Evolutionary conservation across 2,797 vertebrate species (phyloP).

Genomic region (Artibeus lituratus): DNA sequence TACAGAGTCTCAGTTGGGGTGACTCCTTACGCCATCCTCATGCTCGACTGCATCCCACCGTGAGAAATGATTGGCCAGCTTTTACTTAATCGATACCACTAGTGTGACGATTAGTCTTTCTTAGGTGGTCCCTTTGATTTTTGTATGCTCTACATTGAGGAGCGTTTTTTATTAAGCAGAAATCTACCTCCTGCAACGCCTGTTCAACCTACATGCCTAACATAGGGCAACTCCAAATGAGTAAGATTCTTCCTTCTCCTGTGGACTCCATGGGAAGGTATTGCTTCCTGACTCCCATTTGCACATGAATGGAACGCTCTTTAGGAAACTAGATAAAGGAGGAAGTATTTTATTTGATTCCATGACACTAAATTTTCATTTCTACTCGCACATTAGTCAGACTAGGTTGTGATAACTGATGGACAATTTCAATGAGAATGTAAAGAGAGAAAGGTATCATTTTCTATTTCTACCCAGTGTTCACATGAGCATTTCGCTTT

Average conservation of each 20-base stretch:
- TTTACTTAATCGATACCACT: background rate
- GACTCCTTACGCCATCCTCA: background rate
- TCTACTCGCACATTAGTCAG: background rate
- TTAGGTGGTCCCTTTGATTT: background rate
- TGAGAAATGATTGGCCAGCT: background rate
- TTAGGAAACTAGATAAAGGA: background rate
- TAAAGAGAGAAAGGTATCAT: background rate
- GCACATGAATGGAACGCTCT: background rate
- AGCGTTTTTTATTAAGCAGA: background rate
- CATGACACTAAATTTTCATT: background rate
- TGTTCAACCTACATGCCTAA: background rate
- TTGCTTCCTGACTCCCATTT: background rate
- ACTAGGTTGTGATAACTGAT: background rate
- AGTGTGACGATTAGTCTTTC: background rate
- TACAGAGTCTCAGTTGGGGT: background rate
- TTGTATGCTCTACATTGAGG: background rate
- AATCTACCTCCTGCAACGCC: background rate
- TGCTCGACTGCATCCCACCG: background rate
- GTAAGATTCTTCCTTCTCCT: background rate
- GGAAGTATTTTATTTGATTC: background rate
- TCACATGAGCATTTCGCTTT: background rate
- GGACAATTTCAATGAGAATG: slow-evolving; percentile 5
- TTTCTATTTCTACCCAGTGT: background rate
- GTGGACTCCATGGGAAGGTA: background rate
- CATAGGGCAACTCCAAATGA: background rate